Percentiles rank a stretch among this genome's conserved stretches.
Conservation (phyloP, 2,888 invertebrate species). For the Hemicrepidius hirtus region DNA sequence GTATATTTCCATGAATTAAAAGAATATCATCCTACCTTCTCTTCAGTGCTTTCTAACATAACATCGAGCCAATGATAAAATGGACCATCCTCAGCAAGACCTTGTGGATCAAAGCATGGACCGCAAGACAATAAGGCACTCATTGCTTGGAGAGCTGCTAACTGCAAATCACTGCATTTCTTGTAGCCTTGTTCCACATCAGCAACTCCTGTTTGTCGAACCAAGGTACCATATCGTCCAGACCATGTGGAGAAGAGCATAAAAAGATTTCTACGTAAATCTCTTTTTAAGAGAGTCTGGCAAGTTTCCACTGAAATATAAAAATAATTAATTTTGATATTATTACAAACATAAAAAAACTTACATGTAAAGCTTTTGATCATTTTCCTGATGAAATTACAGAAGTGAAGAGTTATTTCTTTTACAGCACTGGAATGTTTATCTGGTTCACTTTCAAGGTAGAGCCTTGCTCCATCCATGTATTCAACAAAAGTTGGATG, state of each 20-base stretch:
- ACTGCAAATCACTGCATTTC: constrained; percentile 72
- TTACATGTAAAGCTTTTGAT: constrained; percentile 94
- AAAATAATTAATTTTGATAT: not conserved
- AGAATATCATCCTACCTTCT: constrained; percentile 78
- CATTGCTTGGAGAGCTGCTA: constrained; percentile 86
- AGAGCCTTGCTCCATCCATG: constrained; percentile 93
- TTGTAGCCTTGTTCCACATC: constrained; percentile 62
- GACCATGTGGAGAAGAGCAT: constrained; percentile 96
- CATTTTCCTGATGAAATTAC: constrained; percentile 94
- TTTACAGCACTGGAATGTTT: constrained; percentile 91
- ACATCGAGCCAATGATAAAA: constrained; percentile 96
- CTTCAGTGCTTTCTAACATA: constrained; percentile 90
- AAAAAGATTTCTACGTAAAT: constrained; percentile 91
- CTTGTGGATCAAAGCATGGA: constrained; percentile 91
- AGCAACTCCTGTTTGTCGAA: constrained; percentile 67
- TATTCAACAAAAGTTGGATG: constrained; percentile 94
- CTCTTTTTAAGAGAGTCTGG: constrained; percentile 88
- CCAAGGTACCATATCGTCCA: constrained; percentile 86
- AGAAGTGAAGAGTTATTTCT: constrained; percentile 95
- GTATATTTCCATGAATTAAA: no score
- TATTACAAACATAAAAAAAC: no score
- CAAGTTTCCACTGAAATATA: constrained; percentile 86
- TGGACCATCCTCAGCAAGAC: constrained; percentile 92
- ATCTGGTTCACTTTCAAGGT: constrained; percentile 94
- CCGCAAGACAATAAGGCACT: constrained; percentile 97